phyloP scores from a whole-genome alignment of 2,797 vertebrate genomes.

The Okamejei kenojei region DNA sequence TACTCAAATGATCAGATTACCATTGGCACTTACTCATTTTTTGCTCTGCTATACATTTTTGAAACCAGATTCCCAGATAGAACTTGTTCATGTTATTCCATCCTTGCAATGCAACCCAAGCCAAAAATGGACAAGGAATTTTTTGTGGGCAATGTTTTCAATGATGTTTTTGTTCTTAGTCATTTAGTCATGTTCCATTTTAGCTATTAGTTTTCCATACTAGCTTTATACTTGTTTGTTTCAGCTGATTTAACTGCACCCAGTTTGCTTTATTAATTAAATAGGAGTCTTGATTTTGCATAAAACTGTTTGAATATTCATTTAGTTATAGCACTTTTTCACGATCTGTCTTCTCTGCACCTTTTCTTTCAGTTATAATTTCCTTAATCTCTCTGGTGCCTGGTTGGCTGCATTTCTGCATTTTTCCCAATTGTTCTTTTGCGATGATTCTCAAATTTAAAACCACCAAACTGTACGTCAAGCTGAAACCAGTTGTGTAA shows the following conservation, averaged over 20 bases:
- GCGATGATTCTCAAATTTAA: background rate
- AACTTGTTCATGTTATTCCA: slow-evolving; percentile 13
- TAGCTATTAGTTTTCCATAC: background rate
- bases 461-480: too few relatives aligned
- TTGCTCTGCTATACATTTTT: slow-evolving; percentile 18
- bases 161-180: slow-evolving; percentile 35
- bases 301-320: background rate
- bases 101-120: background rate
- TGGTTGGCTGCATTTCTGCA: background rate
- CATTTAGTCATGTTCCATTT: slow-evolving; percentile 1
- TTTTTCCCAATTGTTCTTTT: background rate
- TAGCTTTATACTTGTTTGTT: background rate
- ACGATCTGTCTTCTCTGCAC: background rate
- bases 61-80: slow-evolving; percentile 36
- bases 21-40: background rate
- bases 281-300: background rate
- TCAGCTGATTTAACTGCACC: background rate
- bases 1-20: slow-evolving; percentile 32
- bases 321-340: background rate
- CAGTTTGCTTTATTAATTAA: slow-evolving; percentile 24
- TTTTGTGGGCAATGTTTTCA: background rate
- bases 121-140: slow-evolving; percentile 12
- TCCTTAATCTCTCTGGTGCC: background rate
- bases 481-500: background rate
- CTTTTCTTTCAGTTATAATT: background rate